These are phyloP conservation scores for Lates calcarifer DNA, from an alignment of 2,113 vertebrate species.

Conservation along the genomic window DNA sequence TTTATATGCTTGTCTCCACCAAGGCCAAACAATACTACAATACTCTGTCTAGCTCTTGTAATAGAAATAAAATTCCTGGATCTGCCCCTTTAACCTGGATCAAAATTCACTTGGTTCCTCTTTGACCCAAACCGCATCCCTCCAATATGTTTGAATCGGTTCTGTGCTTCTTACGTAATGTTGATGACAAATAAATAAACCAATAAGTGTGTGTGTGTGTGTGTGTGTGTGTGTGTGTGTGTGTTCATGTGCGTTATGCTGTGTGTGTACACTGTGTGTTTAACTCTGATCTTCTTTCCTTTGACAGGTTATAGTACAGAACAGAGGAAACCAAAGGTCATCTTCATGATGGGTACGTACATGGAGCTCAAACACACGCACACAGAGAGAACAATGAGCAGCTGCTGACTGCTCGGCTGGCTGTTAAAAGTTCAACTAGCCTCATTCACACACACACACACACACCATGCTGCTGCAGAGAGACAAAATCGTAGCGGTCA, in stretches of 20 bases:
- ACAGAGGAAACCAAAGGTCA: slow-evolving; percentile 90
- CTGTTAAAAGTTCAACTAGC: background rate
- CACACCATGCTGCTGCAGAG: background rate
- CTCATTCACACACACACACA: background rate
- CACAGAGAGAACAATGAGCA: slow-evolving; percentile 28
- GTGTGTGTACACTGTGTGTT: background rate
- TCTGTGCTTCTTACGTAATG: too few relatives aligned
- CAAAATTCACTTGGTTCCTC: too few relatives aligned
- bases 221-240: background rate
- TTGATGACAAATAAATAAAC: too few relatives aligned
- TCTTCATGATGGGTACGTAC: slow-evolving; percentile 94
- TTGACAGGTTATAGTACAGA: slow-evolving; percentile 85
- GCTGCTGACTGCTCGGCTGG: slow-evolving; percentile 7
- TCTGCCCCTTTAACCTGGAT: too few relatives aligned
- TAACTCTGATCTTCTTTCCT: slow-evolving; percentile 41
- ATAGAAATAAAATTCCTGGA: too few relatives aligned
- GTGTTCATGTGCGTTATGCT: background rate
- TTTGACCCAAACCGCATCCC: too few relatives aligned
- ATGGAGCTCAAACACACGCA: background rate
- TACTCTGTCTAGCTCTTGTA: too few relatives aligned
- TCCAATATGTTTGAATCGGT: too few relatives aligned
- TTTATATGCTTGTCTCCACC: too few relatives aligned
- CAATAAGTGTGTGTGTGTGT: too few relatives aligned
- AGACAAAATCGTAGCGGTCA: background rate
- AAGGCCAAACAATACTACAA: too few relatives aligned